These are phyloP conservation scores for Monarcha castaneiventris DNA, from an alignment of 2,113 vertebrate genomes.

Conservation along the genomic window DNA sequence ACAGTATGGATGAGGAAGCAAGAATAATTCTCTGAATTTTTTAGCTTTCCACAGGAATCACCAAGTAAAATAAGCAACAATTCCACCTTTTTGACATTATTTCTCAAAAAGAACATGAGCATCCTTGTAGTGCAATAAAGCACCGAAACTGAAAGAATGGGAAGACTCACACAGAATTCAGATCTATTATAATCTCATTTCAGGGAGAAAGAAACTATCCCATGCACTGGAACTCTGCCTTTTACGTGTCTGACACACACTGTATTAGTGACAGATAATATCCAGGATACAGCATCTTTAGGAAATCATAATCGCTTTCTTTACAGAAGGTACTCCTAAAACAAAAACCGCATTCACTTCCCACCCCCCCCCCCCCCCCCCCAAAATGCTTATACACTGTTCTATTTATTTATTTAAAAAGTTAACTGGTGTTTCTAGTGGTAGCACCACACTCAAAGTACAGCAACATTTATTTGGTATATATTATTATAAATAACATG, in stretches of 20 bases:
- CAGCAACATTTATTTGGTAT: neutral
- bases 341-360: neutral
- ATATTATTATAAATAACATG: neutral
- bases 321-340: neutral
- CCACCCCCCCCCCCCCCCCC: accelerated
- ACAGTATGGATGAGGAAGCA: neutral
- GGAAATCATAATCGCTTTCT: neutral
- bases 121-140: neutral
- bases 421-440: neutral
- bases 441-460: neutral
- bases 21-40: neutral
- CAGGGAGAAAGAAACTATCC: neutral
- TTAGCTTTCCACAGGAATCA: neutral
- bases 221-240: neutral
- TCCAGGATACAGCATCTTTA: neutral
- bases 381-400: neutral
- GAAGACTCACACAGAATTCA: neutral
- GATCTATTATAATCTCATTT: neutral
- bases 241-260: neutral
- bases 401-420: neutral
- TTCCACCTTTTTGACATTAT: neutral
- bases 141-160: neutral
- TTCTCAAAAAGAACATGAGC: neutral
- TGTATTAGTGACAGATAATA: neutral
- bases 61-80: neutral